Percentiles rank a stretch among this genome's conserved stretches.
phyloP scores from a whole-genome alignment of 2,797 vertebrate genomes.

The Streptopelia turtur region DNA sequence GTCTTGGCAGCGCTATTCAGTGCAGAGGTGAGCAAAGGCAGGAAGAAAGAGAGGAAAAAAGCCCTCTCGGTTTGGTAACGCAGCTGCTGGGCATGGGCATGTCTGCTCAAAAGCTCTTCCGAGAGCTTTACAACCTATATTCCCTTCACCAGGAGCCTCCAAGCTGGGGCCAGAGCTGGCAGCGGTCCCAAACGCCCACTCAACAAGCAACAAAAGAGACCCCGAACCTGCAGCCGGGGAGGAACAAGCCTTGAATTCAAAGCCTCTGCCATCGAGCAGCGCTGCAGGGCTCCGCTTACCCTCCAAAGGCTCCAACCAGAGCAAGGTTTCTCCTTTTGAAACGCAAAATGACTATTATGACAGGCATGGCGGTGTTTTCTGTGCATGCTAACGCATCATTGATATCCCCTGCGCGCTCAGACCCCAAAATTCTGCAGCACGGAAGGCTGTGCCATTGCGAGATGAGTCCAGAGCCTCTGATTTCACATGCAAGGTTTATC shows the following conservation, averaged over 20 bases:
- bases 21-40: not conserved
- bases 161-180: not conserved
- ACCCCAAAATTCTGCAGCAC: not conserved
- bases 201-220: not conserved
- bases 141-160: not conserved
- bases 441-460: not conserved
- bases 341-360: not conserved
- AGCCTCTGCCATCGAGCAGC: not conserved
- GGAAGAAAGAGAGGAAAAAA: not conserved
- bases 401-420: not conserved
- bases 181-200: not conserved
- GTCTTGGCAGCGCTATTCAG: not conserved
- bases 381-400: not conserved
- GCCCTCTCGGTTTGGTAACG: not conserved
- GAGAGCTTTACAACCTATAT: not conserved
- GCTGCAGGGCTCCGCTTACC: not conserved
- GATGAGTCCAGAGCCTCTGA: constrained; percentile 6
- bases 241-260: not conserved
- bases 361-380: not conserved
- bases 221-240: not conserved
- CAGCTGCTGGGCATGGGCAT: not conserved
- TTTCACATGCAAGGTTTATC: not conserved
- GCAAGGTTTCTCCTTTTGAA: not conserved
- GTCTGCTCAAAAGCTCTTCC: not conserved
- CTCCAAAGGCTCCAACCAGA: not conserved